Conservation (phyloP, 2,113 vertebrate genomes). For the Nesoenas mayeri region DNA sequence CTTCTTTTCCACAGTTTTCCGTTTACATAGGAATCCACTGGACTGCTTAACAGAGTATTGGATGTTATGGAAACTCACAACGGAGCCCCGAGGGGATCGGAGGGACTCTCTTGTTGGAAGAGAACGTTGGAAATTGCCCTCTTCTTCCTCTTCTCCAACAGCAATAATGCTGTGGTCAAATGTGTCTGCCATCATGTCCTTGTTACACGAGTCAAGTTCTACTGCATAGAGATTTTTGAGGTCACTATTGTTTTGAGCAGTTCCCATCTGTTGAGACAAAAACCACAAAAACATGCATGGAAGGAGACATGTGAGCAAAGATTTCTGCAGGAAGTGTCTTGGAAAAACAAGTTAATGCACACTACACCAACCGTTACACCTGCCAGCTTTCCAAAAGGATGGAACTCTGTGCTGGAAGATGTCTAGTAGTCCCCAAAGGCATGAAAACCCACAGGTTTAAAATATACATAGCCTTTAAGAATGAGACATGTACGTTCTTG, state of each 20-base stretch:
- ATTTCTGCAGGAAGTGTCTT: background rate
- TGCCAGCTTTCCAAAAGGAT: conserved; percentile 25
- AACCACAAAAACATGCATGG: background rate
- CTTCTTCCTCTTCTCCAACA: conserved; percentile 30
- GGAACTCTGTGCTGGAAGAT: background rate
- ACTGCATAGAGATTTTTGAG: background rate
- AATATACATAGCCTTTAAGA: background rate
- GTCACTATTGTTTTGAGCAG: conserved; percentile 4
- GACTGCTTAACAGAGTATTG: conserved; percentile 56
- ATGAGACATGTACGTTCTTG: background rate
- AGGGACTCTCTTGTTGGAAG: conserved; percentile 59
- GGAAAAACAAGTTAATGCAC: background rate
- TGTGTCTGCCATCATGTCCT: background rate
- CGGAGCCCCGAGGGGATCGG: conserved; percentile 51
- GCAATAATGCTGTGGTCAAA: conserved; percentile 6
- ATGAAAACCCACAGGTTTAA: background rate
- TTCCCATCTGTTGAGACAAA: conserved; percentile 42
- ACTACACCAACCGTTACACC: background rate
- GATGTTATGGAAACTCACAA: conserved; percentile 72
- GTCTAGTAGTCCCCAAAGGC: background rate
- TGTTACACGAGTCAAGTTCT: conserved; percentile 26
- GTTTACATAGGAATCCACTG: conserved; percentile 43
- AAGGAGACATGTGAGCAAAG: background rate
- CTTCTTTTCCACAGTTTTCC: conserved; percentile 62
- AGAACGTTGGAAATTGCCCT: background rate